Percentiles rank a stretch among this genome's conserved stretches.
These are phyloP conservation scores for Paedocypris micromegethes DNA, from an alignment of 2,797 vertebrate species.

Conservation along the genomic window DNA sequence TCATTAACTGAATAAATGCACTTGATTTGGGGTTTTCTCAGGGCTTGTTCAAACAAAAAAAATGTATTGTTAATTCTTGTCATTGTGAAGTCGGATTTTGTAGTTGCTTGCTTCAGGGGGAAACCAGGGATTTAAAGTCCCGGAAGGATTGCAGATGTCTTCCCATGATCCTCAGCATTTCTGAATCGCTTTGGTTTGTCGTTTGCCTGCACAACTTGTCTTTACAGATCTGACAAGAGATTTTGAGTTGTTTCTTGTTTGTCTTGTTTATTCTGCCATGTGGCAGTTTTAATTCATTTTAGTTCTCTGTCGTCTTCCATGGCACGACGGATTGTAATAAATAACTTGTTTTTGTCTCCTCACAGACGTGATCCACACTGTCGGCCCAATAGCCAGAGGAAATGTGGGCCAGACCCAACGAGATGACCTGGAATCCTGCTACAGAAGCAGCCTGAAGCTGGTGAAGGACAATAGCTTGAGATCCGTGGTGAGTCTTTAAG, in stretches of 20 bases:
- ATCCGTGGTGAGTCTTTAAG: slow-evolving; percentile 82
- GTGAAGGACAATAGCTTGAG: slow-evolving; percentile 82
- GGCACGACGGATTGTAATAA: background rate
- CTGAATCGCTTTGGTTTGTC: slow-evolving; percentile 29
- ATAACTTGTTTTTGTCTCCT: slow-evolving; percentile 21
- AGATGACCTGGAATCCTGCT: slow-evolving; percentile 88
- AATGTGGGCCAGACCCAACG: slow-evolving; percentile 79
- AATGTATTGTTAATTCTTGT: slow-evolving; percentile 54
- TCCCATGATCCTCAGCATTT: slow-evolving; percentile 25
- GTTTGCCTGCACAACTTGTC: slow-evolving; percentile 15
- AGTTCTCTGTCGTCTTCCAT: background rate
- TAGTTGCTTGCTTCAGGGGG: slow-evolving; percentile 48
- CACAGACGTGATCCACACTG: slow-evolving; percentile 96
- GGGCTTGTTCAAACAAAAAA: slow-evolving; percentile 51
- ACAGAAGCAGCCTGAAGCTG: slow-evolving; percentile 87
- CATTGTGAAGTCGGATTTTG: slow-evolving; percentile 44
- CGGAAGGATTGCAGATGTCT: slow-evolving; percentile 24
- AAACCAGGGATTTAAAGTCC: slow-evolving; percentile 22
- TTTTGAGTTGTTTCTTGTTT: slow-evolving; percentile 21
- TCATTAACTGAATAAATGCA: slow-evolving; percentile 73
- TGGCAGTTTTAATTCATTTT: slow-evolving; percentile 18
- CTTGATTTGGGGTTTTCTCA: slow-evolving; percentile 51
- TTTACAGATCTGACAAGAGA: slow-evolving; percentile 31
- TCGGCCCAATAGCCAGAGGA: slow-evolving; percentile 92
- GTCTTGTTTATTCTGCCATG: slow-evolving; percentile 15